Percentiles rank a stretch among this genome's conserved stretches.
These are phyloP conservation scores for Dendrocincla fuliginosa DNA, from an alignment of 2,797 vertebrate genomes.

Conservation along the genomic window DNA sequence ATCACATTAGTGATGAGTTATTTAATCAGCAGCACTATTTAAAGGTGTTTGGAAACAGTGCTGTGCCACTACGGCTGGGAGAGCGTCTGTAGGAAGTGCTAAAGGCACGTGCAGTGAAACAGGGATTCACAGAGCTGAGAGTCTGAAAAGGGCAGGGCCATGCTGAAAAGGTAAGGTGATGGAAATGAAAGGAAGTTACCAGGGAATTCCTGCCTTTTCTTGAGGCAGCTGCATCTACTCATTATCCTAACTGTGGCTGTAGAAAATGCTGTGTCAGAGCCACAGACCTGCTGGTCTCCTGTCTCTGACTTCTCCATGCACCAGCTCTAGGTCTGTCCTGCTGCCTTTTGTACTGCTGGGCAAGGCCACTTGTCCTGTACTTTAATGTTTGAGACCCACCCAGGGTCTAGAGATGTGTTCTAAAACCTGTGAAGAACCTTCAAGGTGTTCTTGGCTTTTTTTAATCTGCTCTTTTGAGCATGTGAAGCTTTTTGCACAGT, in stretches of 20 bases:
- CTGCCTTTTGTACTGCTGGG: neutral
- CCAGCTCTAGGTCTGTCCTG: accelerated
- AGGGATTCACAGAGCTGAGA: neutral
- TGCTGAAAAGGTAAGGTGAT: neutral
- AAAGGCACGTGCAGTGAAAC: neutral
- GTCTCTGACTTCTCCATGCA: neutral
- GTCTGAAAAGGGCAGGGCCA: neutral
- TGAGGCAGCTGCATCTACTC: neutral
- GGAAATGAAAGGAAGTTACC: neutral
- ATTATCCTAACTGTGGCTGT: neutral
- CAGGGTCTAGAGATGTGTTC: neutral
- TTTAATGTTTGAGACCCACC: neutral
- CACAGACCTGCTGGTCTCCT: neutral
- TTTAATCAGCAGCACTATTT: conserved; percentile 8
- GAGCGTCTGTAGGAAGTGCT: neutral
- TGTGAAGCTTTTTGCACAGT: neutral
- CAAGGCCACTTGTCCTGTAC: accelerated
- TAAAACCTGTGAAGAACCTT: neutral
- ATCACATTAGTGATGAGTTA: neutral
- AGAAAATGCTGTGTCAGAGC: neutral
- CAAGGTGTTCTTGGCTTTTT: neutral
- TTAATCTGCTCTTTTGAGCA: neutral
- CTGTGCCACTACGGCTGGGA: neutral
- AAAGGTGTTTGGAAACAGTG: neutral
- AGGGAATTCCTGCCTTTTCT: neutral